Base-by-base conservation (phyloP, 2,888 invertebrate species). In the Yponomeuta evonymella region DNA sequence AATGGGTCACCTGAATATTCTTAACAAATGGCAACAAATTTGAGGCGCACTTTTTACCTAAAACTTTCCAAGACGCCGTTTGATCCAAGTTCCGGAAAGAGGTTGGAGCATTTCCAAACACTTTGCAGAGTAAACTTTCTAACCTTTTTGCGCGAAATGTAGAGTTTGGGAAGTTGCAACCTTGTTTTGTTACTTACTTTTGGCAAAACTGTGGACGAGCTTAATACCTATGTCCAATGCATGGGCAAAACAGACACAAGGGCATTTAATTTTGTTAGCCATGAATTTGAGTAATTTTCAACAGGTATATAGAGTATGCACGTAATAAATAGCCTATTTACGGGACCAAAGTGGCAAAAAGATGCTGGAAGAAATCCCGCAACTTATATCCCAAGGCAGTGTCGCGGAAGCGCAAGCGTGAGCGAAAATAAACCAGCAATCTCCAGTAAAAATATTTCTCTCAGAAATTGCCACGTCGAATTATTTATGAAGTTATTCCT, bases 401-500 rank as follows among this genome's bases (percentile, higher is more conserved):
- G 51, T 58, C 51, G 51, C 15, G 51, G 51, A 58, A 58, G 51
- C 51, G 51, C 51, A 58, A 58, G 51, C 51, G 51, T 58, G 51
- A 58, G 51, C 51, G 51, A 58, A 58, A 58, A 58, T 58, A 58
- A 58, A 58, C 51, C 51, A 58, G 51, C 51, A 15, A 58, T 58
- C 51, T 58, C 51, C 51, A 58, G 51, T 58, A 15, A 58, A 58
- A 58, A 58, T 58, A 58, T 48, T 68, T 68, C 33, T 68, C 43
- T 63, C 36, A 48, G 29, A 36, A 29, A 63, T 64, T 70, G 75
- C 72, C 72, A 71, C 72, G 72, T 77, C 74, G 79, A 79, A 82
- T 82, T 82, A 84, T 85, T 84, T 80, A 83, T 80, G 78, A 80
- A 81, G 78, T 79, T 79, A 81, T 81, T 78, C 78, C 75, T 75